Evolutionary conservation across 2,113 vertebrate species (phyloP), one percentile per base, ranked within the genome.

Genomic region (Neofelis nebulosa): DNA sequence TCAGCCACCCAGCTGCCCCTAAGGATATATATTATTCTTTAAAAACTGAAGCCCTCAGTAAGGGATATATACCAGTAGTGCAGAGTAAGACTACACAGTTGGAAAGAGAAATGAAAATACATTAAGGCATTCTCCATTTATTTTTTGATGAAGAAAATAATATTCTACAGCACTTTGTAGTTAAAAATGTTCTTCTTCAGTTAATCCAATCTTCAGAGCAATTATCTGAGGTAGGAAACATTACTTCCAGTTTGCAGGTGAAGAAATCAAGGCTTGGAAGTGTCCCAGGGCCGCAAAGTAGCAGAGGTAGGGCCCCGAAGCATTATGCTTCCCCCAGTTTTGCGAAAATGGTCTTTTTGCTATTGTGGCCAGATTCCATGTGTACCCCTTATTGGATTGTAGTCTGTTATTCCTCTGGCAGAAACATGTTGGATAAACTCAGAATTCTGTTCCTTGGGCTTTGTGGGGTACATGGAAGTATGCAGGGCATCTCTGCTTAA

Each of bases 91-190:
- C 11, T 81, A 33, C 41, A n/a, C 27, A 31, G 2, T 33, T 74
- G 25, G 52, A 89, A 95, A 80, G 73, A 79, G 10, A 96, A 74
- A 90, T 69, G 55, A 87, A 93, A 82, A 73, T 45, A 68, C 48
- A 19, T 4, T 4, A 48, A 6, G 25, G 3, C 11, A 89, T 45
- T 50, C 61, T 10, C 41, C 0, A 38, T n/a, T 94, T 87, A 41
- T 31, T 57, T 57, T 96, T 86, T 73, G 21, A 7, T 45, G 85
- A 41, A 4, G 29, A 36, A 8, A 63, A 66, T 95, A 61, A 61
- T 31, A 29, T 92, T 76, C 50, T 66, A 9, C 50, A 91, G n/a
- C 21, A 55, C 16, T 25, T 89, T 48, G 25, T 66, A 84, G 63
- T 91, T 95, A 71, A 69, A 92, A 89, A 82, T 61, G n/a, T 27